Conservation (phyloP, 2,888 invertebrate species). For the Drosophila paracracens region DNA sequence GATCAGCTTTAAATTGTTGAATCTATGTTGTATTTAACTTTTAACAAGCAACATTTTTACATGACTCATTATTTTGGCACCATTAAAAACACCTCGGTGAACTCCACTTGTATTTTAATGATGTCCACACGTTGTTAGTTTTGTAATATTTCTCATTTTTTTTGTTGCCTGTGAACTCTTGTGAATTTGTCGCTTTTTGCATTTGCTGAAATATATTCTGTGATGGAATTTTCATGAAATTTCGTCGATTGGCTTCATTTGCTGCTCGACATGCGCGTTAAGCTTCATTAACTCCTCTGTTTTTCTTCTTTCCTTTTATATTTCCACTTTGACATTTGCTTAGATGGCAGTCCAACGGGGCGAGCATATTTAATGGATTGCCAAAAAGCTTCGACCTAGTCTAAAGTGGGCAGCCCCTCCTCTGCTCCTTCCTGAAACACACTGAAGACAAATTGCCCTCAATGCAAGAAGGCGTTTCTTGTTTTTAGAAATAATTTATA, state of each 20-base stretch:
- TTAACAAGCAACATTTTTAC: neutral
- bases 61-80: conserved; percentile 5
- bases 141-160: neutral
- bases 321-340: conserved; percentile 39
- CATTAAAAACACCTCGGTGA: neutral
- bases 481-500: neutral
- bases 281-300: conserved; percentile 71
- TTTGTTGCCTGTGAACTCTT: neutral
- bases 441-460: neutral
- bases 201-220: conserved; percentile 8
- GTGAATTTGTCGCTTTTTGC: conserved; percentile 14
- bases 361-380: conserved; percentile 72
- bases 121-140: conserved; percentile 5
- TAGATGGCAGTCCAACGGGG: conserved; percentile 31
- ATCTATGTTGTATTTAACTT: neutral
- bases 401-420: conserved; percentile 6
- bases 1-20: neutral
- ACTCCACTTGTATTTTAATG: conserved; percentile 22
- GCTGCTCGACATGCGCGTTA: conserved; percentile 67
- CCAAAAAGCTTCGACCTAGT: conserved; percentile 44
- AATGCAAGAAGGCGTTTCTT: neutral
- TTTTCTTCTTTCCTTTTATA: conserved; percentile 4
- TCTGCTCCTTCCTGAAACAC: neutral
- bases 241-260: conserved; percentile 72
- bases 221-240: conserved; percentile 17